Evolutionary conservation across 2,797 vertebrate species (phyloP), one percentile per base, ranked within the genome.

Genomic region (Anguilla marmorata): DNA sequence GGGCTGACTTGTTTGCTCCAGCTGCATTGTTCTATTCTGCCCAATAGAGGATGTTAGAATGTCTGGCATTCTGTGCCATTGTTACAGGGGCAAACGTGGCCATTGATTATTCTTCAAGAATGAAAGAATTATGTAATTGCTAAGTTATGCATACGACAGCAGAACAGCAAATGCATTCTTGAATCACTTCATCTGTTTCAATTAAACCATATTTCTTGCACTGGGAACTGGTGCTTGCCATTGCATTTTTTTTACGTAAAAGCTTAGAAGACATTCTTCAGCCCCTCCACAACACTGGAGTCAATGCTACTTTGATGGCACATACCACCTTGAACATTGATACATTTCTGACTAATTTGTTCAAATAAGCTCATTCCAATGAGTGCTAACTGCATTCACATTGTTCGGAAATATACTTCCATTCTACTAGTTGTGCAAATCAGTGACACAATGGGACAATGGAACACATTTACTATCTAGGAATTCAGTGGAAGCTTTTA

Each of bases 41-140:
- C 63, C 50, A 88, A 76, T 91, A 87, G 90, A 93, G 86, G 88
- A 84, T 90, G 91, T 90, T 91, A 92, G 8, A 93, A 94, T 94
- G 88, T 91, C 88, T 1, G 37, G 90, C 93, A 94, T 94, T 91
- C 93, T 88, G 52, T 24, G 74, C 87, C 54, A 85, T 69, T 84
- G 9, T 30, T 69, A 86, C 85, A 88, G 7, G 86, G 76, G 86
- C 30, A 86, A 85, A 82, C 89, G 88, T 87, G 72, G 87, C 27
- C 72, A 16, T 91, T 84, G 30, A 54, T 76, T 58, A 89, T 76
- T 37, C 76, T 60, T 69, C n/a, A 58, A 86, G 58, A 74, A 88
- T 87, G 82, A 88, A 87, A 50, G 33, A 72, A 16, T 84, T 86
- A 86, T 19, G 54, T 41, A 84, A 85, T 4, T 19, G 30, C 63